Evolutionary conservation across 2,113 vertebrate genomes (phyloP), one percentile per base, ranked within the genome.

Genomic region (Rhynchomys soricoides): DNA sequence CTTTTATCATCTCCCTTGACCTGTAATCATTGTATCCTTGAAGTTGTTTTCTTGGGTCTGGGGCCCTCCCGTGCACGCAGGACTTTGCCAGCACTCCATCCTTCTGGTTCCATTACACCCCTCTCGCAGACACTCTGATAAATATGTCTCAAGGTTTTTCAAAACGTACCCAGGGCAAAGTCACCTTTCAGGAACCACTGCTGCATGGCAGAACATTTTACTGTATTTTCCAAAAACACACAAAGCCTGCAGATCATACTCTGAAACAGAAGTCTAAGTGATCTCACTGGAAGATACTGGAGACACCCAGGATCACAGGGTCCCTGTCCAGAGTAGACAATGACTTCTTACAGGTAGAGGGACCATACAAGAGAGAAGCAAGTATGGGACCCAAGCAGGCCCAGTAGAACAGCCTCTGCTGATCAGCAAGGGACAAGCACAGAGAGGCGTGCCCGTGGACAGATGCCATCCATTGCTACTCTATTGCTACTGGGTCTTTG

Each of bases 61-160:
- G 50, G 64, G 0, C 5, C 1, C 3, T 34, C 3, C 13, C 4
- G 1, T 5, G 21, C 48, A 9, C 5, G 1, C 15, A 68, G 50
- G n/a, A 37, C 31, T 26, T 21, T 37, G 66, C 22, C 73, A 48
- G 71, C 8, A 11, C 31, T 59, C 11, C 13, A 7, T 71, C 45
- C 21, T 34, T 9, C 37, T 34, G 70, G 26, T 5, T 75, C 31
- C 10, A 7, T 26, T 2, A 26, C 24, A 21, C 43, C 45, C 62
- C 43, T 74, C 70, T 40, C 8, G 0, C 7, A 73, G 7, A 40
- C 0, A 16, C 26, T 31, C 29, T 64, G n/a, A 13, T 29, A 50
- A 77, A 6, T 57, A n/a, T n/a, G 50, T 57, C 62, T 57, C 21
- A 3, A 48, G 62, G 2, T 13, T 8, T 16, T 43, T 21, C 74